These are phyloP conservation scores for Notothenia coriiceps DNA, from an alignment of 2,113 vertebrate species.

Conservation along the genomic window DNA sequence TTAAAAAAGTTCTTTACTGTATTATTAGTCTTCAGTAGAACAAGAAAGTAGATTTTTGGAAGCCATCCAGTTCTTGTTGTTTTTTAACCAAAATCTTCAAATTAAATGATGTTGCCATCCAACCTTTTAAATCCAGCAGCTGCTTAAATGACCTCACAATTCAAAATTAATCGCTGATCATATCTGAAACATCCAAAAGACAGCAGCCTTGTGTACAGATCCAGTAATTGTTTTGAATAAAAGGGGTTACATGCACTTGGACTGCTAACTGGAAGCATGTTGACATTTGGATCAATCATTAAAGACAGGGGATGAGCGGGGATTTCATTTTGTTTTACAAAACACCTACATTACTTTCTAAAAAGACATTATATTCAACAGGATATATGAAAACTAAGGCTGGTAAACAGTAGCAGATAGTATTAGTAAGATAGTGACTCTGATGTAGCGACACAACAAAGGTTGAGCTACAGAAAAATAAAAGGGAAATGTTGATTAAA, in stretches of 20 bases:
- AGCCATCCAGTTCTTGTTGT: background rate
- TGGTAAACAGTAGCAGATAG: background rate
- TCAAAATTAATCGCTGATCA: constrained; percentile 20
- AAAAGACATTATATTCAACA: background rate
- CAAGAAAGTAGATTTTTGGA: background rate
- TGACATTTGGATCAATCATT: constrained; percentile 83
- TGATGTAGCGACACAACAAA: too few species aligned
- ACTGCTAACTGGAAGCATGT: constrained; percentile 67
- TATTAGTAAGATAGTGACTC: background rate
- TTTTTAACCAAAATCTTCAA: background rate
- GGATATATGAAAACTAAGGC: background rate
- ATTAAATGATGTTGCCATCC: background rate
- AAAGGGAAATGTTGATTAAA: constrained; percentile 12
- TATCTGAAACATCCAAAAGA: constrained; percentile 9
- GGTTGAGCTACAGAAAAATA: background rate
- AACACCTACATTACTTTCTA: background rate
- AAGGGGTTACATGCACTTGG: constrained; percentile 54
- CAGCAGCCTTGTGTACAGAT: constrained; percentile 6
- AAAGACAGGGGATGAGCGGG: constrained; percentile 56
- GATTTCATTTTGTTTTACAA: constrained; percentile 46
- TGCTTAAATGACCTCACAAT: background rate
- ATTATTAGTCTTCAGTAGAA: background rate
- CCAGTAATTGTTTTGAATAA: constrained; percentile 47
- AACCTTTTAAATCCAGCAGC: constrained; percentile 37
- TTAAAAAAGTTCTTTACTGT: background rate